A percentile compares a stretch with the other conserved stretches of the same genome.
Evolutionary conservation across 2,113 vertebrate species (phyloP).

Genomic region (Corythoichthys intestinalis): DNA sequence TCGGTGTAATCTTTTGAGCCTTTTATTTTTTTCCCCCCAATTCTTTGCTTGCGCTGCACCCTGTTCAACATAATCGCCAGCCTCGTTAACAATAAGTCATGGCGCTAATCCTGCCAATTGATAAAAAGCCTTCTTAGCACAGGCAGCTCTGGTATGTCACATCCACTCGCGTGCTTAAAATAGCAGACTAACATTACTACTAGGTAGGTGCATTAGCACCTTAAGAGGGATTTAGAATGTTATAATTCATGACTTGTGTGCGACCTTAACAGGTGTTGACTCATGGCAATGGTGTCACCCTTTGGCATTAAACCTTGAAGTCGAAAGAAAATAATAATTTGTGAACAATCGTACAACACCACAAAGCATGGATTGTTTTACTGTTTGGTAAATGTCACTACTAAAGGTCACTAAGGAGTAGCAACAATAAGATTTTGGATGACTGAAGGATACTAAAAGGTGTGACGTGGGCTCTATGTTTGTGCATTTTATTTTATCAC

Average conservation of each 20-base stretch:
- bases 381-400: not conserved
- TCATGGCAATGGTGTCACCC: not conserved
- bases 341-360: not conserved
- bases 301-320: not conserved
- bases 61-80: constrained; percentile 20
- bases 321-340: not conserved
- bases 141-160: constrained; percentile 35
- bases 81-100: constrained; percentile 19
- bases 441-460: not conserved
- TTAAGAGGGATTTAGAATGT: constrained; percentile 27
- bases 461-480: not conserved
- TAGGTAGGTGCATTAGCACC: constrained; percentile 34
- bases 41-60: constrained; percentile 6
- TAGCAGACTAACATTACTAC: constrained; percentile 29
- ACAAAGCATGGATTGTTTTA: not conserved
- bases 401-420: not conserved
- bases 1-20: constrained; percentile 24
- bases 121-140: constrained; percentile 36
- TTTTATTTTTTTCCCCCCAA: not conserved
- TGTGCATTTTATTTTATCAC: not conserved
- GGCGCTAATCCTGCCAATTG: constrained; percentile 44
- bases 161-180: constrained; percentile 37
- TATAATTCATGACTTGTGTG: constrained; percentile 18
- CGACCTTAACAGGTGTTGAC: not conserved
- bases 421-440: not conserved